phyloP scores from a whole-genome alignment of 2,888 invertebrate genomes.

The Cepaea hortensis region DNA sequence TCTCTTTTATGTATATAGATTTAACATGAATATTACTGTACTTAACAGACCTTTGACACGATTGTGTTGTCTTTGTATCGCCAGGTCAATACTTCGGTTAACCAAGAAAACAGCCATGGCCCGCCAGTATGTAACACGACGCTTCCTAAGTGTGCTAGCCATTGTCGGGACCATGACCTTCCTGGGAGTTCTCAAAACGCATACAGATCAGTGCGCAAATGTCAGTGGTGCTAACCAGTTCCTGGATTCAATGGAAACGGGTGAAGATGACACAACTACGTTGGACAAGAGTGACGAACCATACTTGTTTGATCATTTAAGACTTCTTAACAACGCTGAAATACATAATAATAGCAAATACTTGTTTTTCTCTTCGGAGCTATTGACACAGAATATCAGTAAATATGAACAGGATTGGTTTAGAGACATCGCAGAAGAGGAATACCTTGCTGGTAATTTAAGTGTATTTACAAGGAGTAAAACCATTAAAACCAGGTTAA shows the following conservation, averaged over 20 bases:
- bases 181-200: background rate
- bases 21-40: no score
- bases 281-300: no score
- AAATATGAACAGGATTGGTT: constrained; percentile 5
- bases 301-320: no score
- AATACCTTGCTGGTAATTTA: background rate
- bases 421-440: background rate
- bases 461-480: background rate
- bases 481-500: background rate
- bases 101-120: background rate
- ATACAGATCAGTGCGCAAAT: background rate
- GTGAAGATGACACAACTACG: no score
- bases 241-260: no score
- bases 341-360: background rate
- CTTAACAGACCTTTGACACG: no score
- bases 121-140: background rate
- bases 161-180: background rate
- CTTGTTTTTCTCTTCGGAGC: background rate
- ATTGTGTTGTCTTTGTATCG: background rate
- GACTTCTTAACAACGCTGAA: background rate
- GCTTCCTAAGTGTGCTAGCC: background rate
- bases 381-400: constrained; percentile 18
- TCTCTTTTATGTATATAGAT: no score
- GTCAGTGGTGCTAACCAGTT: no score
- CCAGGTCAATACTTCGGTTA: background rate